Base-by-base conservation (phyloP, 1,140 invertebrate genomes). In the Leptinotarsa texana region DNA sequence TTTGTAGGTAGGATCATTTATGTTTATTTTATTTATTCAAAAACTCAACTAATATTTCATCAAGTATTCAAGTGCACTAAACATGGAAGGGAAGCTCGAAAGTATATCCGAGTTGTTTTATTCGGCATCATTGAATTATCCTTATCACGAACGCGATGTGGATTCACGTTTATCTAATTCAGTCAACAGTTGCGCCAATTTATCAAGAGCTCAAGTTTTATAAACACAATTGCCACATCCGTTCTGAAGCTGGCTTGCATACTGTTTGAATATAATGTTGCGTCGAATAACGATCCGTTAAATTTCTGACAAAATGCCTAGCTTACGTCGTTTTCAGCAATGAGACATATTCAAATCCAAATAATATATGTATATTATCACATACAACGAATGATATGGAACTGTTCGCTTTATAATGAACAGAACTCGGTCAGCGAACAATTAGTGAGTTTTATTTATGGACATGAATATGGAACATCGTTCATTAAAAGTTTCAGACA, bases 111-210 rank as follows among this genome's bases (percentile, higher is more conserved):
- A 57, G 15, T 57, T 18, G 51, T 57, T 57, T 57, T 42, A 42
- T 42, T 57, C 17, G n/a, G 51, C 51, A n/a, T 57, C 51, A 57
- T 57, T 18, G 51, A 57, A 57, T 57, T 69, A 69, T 49, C 68
- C 47, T 24, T 21, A 47, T n/a, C 17, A 13, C n/a, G 48, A 71
- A 51, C 69, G 15, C 11, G 42, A 62, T 18, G 48, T 71, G 49
- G 27, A 71, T 62, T 71, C 49, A 71, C 42, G 57, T 71, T 71
- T 62, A 71, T 71, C 51, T 62, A 71, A 71, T 71, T 71, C 61
- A 71, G 69, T 51, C 21, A 27, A 57, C 61, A 71, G 69, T 71
- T 71, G 69, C 47, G 69, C 69, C 69, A 71, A 71, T 71, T 71
- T 62, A 71, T 61, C 69, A 42, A 62, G 22, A 17, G 21, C 21